phyloP scores from a whole-genome alignment of 2,797 vertebrate genomes.

The Microchirus variegatus region DNA sequence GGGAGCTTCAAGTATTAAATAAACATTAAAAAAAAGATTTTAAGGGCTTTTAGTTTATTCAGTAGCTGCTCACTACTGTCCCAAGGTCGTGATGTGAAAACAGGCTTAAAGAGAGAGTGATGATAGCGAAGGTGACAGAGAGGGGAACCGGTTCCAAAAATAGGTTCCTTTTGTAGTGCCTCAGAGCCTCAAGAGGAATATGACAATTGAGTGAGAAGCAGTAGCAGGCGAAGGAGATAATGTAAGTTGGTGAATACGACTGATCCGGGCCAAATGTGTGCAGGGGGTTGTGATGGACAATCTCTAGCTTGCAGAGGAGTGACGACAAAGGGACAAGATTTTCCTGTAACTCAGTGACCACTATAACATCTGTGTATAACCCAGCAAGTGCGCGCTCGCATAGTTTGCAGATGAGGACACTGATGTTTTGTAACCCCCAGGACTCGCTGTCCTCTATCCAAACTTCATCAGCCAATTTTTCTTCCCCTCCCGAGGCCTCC shows the following conservation, averaged over 20 bases:
- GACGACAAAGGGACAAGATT: conserved; percentile 34
- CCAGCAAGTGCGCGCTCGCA: not conserved
- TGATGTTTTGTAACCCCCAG: conserved; percentile 46
- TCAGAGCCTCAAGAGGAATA: conserved; percentile 44
- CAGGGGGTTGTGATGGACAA: conserved; percentile 27
- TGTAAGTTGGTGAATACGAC: conserved; percentile 54
- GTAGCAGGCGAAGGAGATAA: conserved; percentile 30
- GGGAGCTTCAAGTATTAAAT: no score
- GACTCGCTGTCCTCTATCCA: conserved; percentile 28
- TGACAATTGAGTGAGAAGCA: conserved; percentile 27
- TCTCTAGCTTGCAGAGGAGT: conserved; percentile 20
- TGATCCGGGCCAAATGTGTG: conserved; percentile 54
- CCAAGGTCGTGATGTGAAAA: conserved; percentile 38
- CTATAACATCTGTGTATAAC: conserved; percentile 5
- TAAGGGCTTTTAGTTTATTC: no score
- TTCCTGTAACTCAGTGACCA: not conserved
- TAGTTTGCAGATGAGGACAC: conserved; percentile 33
- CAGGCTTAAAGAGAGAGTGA: conserved; percentile 41
- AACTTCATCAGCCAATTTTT: conserved; percentile 33
- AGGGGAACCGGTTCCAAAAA: conserved; percentile 66
- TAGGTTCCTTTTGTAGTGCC: conserved; percentile 67
- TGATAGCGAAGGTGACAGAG: conserved; percentile 52
- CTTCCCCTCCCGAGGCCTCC: conserved; percentile 39
- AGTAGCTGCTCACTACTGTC: conserved; percentile 3
- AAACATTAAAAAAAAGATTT: no score